Evolutionary conservation across 2,888 invertebrate species (phyloP).

Genomic region (Catocala sponsa): DNA sequence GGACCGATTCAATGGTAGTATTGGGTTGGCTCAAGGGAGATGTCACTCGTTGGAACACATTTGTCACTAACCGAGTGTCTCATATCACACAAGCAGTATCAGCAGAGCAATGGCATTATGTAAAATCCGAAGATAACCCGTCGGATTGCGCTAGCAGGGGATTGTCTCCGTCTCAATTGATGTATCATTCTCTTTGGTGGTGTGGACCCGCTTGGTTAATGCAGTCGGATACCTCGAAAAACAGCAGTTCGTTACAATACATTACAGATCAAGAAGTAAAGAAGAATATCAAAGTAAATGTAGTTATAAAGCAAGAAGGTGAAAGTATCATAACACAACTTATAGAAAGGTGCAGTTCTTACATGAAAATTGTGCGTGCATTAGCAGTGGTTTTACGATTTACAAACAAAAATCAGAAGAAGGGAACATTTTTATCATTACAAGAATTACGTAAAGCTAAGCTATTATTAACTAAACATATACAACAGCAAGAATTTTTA

Average conservation of each 20-base stretch:
- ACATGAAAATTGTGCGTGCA: not conserved
- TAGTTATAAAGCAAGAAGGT: not conserved
- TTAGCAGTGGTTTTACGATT: too few species aligned
- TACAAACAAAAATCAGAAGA: too few species aligned
- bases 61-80: constrained; percentile 7
- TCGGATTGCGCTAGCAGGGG: constrained; percentile 11
- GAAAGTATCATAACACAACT: not conserved
- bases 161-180: not conserved
- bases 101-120: constrained; percentile 1
- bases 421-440: too few species aligned
- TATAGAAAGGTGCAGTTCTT: not conserved
- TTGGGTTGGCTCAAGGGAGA: constrained; percentile 9
- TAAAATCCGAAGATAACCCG: constrained; percentile 2
- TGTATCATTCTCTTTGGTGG: constrained; percentile 11
- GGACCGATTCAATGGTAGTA: constrained; percentile 2
- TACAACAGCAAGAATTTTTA: too few species aligned
- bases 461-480: not conserved
- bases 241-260: not conserved
- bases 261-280: not conserved
- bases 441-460: not conserved
- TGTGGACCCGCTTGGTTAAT: not conserved
- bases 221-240: not conserved
- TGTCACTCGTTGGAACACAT: constrained; percentile 14
- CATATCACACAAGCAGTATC: not conserved
- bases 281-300: not conserved